These are phyloP conservation scores for Piprites chloris DNA, from an alignment of 2,113 vertebrate genomes.

Conservation along the genomic window DNA sequence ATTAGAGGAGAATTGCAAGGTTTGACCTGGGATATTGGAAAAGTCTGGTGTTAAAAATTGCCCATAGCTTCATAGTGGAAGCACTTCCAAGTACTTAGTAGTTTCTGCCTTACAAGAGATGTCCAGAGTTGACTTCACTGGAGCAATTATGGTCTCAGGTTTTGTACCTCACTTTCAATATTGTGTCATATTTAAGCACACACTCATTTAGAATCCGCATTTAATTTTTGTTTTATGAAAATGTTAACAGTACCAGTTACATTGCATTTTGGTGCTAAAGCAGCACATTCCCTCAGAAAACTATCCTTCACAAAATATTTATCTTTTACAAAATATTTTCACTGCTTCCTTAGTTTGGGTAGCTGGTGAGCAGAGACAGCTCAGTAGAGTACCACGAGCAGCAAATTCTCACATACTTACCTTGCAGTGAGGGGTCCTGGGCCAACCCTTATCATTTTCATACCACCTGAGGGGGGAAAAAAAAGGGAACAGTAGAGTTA, in stretches of 20 bases:
- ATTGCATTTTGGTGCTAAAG: background rate
- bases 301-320: background rate
- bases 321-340: background rate
- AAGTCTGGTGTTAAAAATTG: background rate
- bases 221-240: background rate
- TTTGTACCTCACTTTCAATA: background rate
- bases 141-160: background rate
- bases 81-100: background rate
- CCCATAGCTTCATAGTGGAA: accelerated
- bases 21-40: background rate
- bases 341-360: accelerated
- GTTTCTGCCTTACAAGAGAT: background rate
- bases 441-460: background rate
- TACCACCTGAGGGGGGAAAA: accelerated
- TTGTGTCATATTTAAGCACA: background rate
- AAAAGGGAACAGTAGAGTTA: background rate
- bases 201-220: background rate
- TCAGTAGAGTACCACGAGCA: accelerated
- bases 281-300: background rate
- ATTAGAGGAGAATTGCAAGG: background rate
- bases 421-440: background rate
- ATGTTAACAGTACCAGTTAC: background rate
- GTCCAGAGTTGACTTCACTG: background rate
- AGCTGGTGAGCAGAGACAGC: background rate
- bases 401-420: background rate